A percentile compares a stretch with the other conserved stretches of the same genome.
phyloP scores from a whole-genome alignment of 1,140 invertebrate genomes.

The Stegodyphus mimosarum region DNA sequence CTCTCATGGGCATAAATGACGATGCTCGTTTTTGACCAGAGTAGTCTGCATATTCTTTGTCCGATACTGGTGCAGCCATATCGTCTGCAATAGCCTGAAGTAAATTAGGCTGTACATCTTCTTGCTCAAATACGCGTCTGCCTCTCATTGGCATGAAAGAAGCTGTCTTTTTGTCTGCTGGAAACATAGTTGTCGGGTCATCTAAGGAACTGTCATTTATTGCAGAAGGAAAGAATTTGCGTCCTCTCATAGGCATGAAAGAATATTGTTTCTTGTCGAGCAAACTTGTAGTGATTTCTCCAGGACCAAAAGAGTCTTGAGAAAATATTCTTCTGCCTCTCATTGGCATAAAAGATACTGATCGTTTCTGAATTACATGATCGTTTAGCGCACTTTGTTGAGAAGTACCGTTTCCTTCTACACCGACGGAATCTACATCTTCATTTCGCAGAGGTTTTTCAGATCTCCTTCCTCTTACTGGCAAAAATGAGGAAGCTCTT shows the following conservation, averaged over 20 bases:
- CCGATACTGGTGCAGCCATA: neutral
- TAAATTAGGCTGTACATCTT: no score
- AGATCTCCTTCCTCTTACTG: neutral
- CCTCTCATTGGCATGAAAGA: neutral
- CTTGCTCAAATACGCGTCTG: neutral
- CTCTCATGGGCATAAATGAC: conserved; percentile 31
- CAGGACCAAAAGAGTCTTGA: neutral
- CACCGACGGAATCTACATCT: neutral
- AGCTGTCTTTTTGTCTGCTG: neutral
- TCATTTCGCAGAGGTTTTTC: neutral
- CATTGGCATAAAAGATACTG: conserved; percentile 9
- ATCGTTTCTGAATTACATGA: neutral
- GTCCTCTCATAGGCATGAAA: conserved; percentile 23
- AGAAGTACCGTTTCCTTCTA: neutral
- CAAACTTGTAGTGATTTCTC: neutral
- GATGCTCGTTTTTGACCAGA: neutral
- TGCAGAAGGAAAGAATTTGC: neutral
- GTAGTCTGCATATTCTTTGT: neutral
- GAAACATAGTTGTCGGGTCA: neutral
- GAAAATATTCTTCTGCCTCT: neutral
- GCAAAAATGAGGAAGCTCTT: neutral
- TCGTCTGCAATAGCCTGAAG: no score
- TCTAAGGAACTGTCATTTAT: neutral
- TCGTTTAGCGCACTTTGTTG: no score
- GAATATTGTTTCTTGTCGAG: conserved; percentile 1